Evolutionary conservation across 2,113 vertebrate genomes (phyloP).

Genomic region (Otus sunia): DNA sequence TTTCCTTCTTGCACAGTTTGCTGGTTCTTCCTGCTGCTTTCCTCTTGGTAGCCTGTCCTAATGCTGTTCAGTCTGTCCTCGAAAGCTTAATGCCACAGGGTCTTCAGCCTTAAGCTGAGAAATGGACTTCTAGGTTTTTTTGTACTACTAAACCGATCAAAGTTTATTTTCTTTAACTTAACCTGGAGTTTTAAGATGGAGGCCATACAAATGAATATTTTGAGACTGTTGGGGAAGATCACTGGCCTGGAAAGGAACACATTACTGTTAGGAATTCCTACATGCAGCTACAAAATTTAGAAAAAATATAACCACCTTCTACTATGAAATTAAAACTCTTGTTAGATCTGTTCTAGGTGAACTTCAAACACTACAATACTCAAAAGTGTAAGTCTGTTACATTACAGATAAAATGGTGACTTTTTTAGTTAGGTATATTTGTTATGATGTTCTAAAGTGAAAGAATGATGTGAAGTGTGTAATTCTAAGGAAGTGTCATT

Average conservation of each 20-base stretch:
- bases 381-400: not conserved
- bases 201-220: not conserved
- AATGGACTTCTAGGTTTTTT: not conserved
- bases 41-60: not conserved
- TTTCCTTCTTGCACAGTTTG: not conserved
- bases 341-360: not conserved
- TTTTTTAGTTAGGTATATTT: not conserved
- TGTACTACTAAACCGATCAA: not conserved
- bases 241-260: not conserved
- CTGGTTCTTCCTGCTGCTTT: not conserved
- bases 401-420: not conserved
- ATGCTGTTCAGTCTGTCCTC: not conserved
- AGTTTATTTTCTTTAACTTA: not conserved
- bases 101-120: not conserved
- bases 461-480: not conserved
- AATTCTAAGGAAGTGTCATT: not conserved
- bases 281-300: not conserved
- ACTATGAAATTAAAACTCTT: not conserved
- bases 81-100: not conserved
- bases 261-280: not conserved
- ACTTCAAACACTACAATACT: not conserved
- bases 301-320: not conserved
- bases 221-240: not conserved
- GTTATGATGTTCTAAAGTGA: not conserved
- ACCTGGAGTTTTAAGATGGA: not conserved